phyloP scores from a whole-genome alignment of 2,113 vertebrate genomes.

The Heptranchias perlo region DNA sequence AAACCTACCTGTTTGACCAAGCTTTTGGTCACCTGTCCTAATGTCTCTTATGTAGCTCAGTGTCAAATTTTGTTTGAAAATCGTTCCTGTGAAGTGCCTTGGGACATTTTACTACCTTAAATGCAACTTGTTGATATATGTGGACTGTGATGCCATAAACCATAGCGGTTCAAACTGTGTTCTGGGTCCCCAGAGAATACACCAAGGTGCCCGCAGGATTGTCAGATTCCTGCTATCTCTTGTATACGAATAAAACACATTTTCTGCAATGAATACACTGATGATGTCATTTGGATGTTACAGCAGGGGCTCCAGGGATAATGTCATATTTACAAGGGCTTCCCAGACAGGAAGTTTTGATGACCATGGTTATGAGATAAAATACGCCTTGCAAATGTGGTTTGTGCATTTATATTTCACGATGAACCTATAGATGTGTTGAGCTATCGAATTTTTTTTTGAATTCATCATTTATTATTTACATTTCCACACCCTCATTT shows the following conservation, averaged over 20 bases:
- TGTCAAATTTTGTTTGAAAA: too few relatives aligned
- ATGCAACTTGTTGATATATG: too few relatives aligned
- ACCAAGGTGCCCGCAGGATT: not conserved
- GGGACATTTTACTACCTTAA: too few relatives aligned
- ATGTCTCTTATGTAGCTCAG: too few relatives aligned
- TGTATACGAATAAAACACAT: not conserved
- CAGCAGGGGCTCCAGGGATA: not conserved
- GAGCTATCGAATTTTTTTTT: not conserved
- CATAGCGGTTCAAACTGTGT: not conserved
- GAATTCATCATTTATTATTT: not conserved
- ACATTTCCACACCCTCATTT: not conserved
- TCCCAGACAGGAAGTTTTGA: not conserved
- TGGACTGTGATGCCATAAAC: not conserved
- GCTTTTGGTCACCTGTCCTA: too few relatives aligned
- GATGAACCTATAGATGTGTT: not conserved
- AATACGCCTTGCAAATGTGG: not conserved
- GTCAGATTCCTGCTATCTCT: not conserved
- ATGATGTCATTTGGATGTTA: not conserved
- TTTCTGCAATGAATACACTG: not conserved
- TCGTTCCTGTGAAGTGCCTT: too few relatives aligned
- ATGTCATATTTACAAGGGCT: not conserved
- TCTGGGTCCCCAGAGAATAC: not conserved
- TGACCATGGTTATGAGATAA: not conserved
- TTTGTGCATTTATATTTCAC: not conserved
- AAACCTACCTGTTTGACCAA: too few relatives aligned